These are phyloP conservation scores for Ursus arctos DNA, from an alignment of 2,113 vertebrate species.

Conservation along the genomic window DNA sequence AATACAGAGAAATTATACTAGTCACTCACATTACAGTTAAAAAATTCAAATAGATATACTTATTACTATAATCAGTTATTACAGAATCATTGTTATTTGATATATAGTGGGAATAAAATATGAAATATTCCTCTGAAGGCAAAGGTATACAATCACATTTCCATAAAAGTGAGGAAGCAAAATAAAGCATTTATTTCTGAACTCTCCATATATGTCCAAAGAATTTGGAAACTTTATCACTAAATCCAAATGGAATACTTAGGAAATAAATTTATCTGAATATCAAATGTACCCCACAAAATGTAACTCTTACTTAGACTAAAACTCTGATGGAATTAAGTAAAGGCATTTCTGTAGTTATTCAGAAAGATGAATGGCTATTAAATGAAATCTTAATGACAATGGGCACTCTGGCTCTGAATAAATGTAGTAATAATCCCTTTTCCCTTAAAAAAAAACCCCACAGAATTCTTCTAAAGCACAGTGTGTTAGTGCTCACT, in stretches of 20 bases:
- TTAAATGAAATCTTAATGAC: not conserved
- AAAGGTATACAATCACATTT: not conserved
- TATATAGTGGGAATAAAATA: constrained; percentile 13
- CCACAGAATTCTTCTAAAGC: not conserved
- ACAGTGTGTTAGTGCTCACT: not conserved
- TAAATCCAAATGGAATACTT: not conserved
- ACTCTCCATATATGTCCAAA: not conserved
- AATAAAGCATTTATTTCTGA: not conserved
- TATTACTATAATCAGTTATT: not conserved
- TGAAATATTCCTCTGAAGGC: not conserved
- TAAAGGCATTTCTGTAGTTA: not conserved
- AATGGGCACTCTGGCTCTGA: not conserved
- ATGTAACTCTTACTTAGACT: not conserved
- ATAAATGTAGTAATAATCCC: not conserved
- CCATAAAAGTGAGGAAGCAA: not conserved
- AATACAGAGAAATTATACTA: not conserved
- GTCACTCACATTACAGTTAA: not conserved
- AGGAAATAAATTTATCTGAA: not conserved
- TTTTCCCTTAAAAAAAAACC: not conserved
- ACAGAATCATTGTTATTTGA: constrained; percentile 8
- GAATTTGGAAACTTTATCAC: not conserved
- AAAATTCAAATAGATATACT: constrained; percentile 8
- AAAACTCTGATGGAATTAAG: not conserved
- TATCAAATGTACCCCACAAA: not conserved
- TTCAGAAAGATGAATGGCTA: not conserved